Base-by-base conservation (phyloP, 2,113 vertebrate genomes). In the Mustela nigripes region DNA sequence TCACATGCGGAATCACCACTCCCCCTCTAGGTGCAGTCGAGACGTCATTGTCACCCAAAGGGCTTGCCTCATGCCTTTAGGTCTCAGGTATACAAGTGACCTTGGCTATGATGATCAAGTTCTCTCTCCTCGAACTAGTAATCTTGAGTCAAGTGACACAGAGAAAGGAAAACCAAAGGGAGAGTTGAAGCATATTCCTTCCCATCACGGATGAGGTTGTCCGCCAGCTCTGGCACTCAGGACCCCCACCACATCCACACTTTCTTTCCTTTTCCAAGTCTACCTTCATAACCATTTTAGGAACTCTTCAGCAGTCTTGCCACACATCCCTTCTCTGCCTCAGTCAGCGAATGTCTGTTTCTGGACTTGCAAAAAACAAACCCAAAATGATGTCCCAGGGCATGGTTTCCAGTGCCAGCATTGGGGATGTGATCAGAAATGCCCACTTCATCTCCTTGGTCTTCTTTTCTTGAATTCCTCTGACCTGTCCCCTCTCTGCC, bases 201-300 rank as follows among this genome's bases (percentile, higher is more conserved):
- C 76, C 42, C 18, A 24, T 28, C 21, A 4, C 11, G 0, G 1
- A 11, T 0, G 21, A 56, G 5, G 4, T 45, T 33, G 24, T n/a
- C 15, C 12, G 2, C 33, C 9, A 56, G 19, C 9, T 50, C 63
- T 33, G 39, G 15, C 58, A 42, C 62, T 39, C 53, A 2, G 33
- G 60, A 73, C 2, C 31, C n/a, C 15, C 48, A 53, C 21, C 36
- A n/a, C 16, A 33, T 12, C 7, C 33, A 18, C n/a, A 12, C 4
- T 26, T 24, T 83, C 53, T 21, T 7, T 36, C 18, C 15, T 85
- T 83, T 36, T 8, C 83, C 48, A 19, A 63, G 26, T 31, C 62
- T 33, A 45, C 42, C 50, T 93, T 73, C 67, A n/a, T 21, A 0
- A 12, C 11, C 26, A 18, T 42, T 42, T 45, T 6, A 12, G 16